phyloP scores from a whole-genome alignment of 2,113 vertebrate genomes.

The Macquaria ambigua region DNA sequence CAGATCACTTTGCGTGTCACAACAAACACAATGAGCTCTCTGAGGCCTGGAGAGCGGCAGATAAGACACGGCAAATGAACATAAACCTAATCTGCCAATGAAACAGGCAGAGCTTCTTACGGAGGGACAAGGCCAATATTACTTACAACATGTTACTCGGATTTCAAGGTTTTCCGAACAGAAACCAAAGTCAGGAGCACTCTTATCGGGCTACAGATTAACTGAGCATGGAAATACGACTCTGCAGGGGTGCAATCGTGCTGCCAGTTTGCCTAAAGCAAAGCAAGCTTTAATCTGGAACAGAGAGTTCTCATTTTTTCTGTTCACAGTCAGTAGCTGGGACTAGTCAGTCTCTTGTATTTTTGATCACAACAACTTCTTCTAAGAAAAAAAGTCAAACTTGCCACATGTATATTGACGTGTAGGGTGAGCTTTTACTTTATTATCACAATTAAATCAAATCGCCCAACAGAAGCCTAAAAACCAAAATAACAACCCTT shows the following conservation, averaged over 20 bases:
- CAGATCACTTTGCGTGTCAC: constrained; percentile 18
- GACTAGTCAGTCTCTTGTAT: not conserved
- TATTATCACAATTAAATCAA: not conserved
- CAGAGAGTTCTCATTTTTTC: constrained; percentile 17
- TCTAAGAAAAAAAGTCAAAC: not conserved
- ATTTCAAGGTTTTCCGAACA: constrained; percentile 57
- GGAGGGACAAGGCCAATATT: not conserved
- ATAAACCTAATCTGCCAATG: constrained; percentile 32
- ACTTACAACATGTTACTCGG: constrained; percentile 35
- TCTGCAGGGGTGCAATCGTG: constrained; percentile 35
- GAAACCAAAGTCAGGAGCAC: constrained; percentile 61
- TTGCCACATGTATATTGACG: not conserved
- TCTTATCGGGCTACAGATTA: constrained; percentile 57
- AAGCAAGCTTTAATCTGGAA: constrained; percentile 43
- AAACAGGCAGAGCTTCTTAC: constrained; percentile 7
- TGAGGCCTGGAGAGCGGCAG: constrained; percentile 40
- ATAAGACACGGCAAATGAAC: constrained; percentile 54
- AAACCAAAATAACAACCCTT: not conserved
- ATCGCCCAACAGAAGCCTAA: not conserved
- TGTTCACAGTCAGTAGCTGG: not conserved
- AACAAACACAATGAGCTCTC: constrained; percentile 40
- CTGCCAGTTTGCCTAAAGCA: constrained; percentile 36
- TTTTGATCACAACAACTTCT: constrained; percentile 14
- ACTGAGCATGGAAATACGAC: constrained; percentile 39
- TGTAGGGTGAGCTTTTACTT: not conserved